These are phyloP conservation scores for Andricus curvator DNA, from an alignment of 2,888 invertebrate genomes.

Conservation along the genomic window DNA sequence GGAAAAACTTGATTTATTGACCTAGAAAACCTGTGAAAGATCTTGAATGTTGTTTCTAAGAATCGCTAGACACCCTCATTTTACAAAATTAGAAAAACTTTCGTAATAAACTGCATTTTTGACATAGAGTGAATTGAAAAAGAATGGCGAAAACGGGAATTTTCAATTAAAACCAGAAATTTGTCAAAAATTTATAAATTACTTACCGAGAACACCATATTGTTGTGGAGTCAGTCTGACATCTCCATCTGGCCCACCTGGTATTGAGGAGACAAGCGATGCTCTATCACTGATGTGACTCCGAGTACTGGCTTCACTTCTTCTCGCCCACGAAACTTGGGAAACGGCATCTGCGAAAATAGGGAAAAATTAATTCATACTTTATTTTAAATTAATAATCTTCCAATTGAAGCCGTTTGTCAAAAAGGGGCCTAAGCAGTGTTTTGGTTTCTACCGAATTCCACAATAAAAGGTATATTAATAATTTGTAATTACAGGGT, in stretches of 20 bases:
- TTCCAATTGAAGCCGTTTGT: no score
- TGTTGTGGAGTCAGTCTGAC: constrained; percentile 90
- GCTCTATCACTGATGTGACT: constrained; percentile 75
- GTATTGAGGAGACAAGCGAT: constrained; percentile 74
- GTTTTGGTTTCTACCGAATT: no score
- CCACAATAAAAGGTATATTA: no score
- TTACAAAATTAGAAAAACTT: no score
- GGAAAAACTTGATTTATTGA: no score
- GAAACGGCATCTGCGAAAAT: constrained; percentile 69
- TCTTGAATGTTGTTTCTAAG: no score
- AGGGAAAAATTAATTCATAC: constrained; percentile 17
- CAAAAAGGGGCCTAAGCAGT: no score
- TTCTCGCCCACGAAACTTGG: constrained; percentile 75
- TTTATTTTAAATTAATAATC: no score
- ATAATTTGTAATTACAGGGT: no score
- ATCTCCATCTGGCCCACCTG: constrained; percentile 80
- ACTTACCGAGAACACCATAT: constrained; percentile 93
- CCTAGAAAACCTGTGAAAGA: no score
- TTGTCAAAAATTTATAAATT: not conserved
- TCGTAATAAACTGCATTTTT: not conserved
- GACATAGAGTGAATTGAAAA: not conserved
- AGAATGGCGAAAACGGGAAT: not conserved
- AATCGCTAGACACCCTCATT: no score
- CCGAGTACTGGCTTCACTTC: constrained; percentile 74
- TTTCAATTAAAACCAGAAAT: not conserved